Evolutionary conservation across 2,888 invertebrate species (phyloP).

Genomic region (Cryptocephalus primarius): DNA sequence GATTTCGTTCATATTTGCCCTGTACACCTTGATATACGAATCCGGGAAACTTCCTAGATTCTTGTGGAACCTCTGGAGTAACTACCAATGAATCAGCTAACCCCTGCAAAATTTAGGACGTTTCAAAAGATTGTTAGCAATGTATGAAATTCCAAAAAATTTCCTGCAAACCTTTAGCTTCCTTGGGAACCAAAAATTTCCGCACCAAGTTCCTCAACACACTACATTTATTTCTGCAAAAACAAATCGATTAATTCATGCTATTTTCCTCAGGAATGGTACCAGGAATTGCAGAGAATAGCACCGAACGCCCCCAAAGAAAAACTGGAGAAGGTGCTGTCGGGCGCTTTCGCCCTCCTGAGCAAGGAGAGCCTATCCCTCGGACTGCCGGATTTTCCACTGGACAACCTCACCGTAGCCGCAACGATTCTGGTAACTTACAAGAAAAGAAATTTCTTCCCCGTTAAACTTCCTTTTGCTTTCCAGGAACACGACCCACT

Average conservation of each 20-base stretch:
- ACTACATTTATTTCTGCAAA: background rate
- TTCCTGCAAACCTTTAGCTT: too few species aligned
- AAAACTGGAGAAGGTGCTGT: slow-evolving; percentile 55
- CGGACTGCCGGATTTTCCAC: slow-evolving; percentile 81
- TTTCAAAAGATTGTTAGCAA: too few species aligned
- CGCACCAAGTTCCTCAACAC: too few species aligned
- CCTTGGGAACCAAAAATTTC: too few species aligned
- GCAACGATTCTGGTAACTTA: slow-evolving; percentile 54
- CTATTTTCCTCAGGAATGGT: slow-evolving; percentile 43
- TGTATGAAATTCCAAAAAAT: too few species aligned
- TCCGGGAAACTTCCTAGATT: too few species aligned
- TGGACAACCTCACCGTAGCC: slow-evolving; percentile 62
- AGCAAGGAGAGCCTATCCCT: slow-evolving; percentile 60
- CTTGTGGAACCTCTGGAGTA: too few species aligned
- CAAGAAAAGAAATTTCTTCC: background rate
- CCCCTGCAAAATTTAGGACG: too few species aligned
- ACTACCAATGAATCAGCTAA: too few species aligned
- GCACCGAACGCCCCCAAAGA: slow-evolving; percentile 44
- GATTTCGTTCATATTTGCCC: too few species aligned
- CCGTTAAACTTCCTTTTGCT: too few species aligned
- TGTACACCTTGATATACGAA: too few species aligned
- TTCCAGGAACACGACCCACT: slow-evolving; percentile 59
- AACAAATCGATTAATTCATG: background rate
- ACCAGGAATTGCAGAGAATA: slow-evolving; percentile 37
- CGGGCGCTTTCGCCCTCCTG: slow-evolving; percentile 68